These are phyloP conservation scores for Cataglyphis livida DNA, from an alignment of 2,888 invertebrate genomes.

Conservation along the genomic window DNA sequence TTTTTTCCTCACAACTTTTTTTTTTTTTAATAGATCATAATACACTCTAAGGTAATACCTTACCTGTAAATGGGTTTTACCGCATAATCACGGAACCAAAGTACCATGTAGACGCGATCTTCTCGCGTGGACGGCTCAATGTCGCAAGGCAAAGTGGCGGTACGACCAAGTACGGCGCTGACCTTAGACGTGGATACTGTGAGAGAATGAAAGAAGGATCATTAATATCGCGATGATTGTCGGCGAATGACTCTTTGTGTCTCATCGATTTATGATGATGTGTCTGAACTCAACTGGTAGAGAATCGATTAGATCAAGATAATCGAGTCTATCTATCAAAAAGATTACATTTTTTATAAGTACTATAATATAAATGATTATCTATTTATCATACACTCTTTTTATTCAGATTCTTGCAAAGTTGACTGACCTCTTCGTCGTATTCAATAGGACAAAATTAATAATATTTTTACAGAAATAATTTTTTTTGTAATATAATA, in stretches of 20 bases:
- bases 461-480: background rate
- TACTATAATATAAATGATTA: background rate
- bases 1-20: background rate
- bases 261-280: background rate
- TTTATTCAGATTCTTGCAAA: background rate
- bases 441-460: background rate
- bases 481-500: background rate
- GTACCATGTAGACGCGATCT: constrained; percentile 96
- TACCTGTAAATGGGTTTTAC: constrained; percentile 97
- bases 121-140: constrained; percentile 93
- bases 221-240: background rate
- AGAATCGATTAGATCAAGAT: constrained; percentile 4
- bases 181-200: constrained; percentile 91
- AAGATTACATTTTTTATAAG: background rate
- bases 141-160: constrained; percentile 95
- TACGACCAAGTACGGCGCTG: constrained; percentile 94
- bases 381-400: background rate
- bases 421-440: background rate
- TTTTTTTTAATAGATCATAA: background rate
- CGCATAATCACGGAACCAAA: constrained; percentile 95
- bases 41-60: background rate
- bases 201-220: constrained; percentile 65
- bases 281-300: background rate
- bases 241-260: background rate
- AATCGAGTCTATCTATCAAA: background rate